These are phyloP conservation scores for Neotragus pygmaeus DNA, from an alignment of 2,113 vertebrate species.

Conservation along the genomic window DNA sequence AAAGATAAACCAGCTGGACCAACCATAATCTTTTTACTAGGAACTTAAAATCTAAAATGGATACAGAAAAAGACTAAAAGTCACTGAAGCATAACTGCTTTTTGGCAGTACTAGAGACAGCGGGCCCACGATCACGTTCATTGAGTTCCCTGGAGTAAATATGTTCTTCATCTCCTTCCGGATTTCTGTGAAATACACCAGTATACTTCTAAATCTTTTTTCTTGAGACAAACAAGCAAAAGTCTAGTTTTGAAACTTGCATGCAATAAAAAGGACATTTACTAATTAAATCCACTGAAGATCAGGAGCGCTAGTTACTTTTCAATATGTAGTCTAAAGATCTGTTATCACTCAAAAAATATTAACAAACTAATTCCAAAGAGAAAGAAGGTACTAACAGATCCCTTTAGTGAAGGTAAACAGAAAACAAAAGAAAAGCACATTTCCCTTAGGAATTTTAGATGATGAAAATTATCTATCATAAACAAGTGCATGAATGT, in stretches of 20 bases:
- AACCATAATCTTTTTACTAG: slow-evolving; percentile 3
- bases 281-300: slow-evolving; percentile 3
- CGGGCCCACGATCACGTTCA: background rate
- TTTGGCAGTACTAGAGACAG: background rate
- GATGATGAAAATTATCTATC: background rate
- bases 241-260: background rate
- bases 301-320: background rate
- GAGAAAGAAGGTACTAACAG: background rate
- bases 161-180: background rate
- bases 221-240: background rate
- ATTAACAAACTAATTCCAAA: slow-evolving; percentile 30
- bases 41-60: slow-evolving; percentile 26
- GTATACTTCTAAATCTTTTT: background rate
- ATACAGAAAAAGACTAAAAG: background rate
- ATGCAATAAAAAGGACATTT: background rate
- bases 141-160: background rate
- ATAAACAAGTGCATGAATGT: background rate
- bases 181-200: slow-evolving; percentile 13
- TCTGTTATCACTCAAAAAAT: background rate
- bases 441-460: background rate
- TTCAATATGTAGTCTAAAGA: background rate
- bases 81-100: background rate
- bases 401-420: background rate
- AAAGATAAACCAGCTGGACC: background rate
- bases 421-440: background rate